These are phyloP conservation scores for Sphaerodactylus townsendi DNA, from an alignment of 2,113 vertebrate genomes.

Conservation along the genomic window DNA sequence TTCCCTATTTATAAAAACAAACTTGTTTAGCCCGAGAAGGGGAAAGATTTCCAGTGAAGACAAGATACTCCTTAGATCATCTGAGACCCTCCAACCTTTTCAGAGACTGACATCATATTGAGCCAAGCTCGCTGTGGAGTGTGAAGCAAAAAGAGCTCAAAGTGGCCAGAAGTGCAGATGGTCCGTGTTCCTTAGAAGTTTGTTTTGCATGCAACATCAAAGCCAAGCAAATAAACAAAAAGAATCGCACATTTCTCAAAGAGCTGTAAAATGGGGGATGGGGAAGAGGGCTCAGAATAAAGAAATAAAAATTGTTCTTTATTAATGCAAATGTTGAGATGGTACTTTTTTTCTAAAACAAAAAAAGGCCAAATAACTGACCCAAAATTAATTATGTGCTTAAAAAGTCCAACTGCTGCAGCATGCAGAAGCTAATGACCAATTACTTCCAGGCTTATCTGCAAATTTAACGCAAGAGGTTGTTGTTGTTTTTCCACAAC, in stretches of 20 bases:
- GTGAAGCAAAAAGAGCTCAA: background rate
- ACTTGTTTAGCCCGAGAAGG: background rate
- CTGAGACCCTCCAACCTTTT: background rate
- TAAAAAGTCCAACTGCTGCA: background rate
- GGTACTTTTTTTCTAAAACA: background rate
- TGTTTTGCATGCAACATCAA: background rate
- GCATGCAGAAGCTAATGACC: background rate
- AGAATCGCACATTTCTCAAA: background rate
- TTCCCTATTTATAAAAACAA: background rate
- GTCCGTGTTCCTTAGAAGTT: background rate
- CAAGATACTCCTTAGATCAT: background rate
- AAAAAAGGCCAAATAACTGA: background rate
- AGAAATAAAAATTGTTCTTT: background rate
- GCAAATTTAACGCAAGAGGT: background rate
- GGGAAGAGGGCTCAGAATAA: background rate
- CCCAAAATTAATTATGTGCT: background rate
- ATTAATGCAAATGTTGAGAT: background rate
- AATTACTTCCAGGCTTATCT: background rate
- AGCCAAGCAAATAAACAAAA: background rate
- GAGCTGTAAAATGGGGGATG: background rate
- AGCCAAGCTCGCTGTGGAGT: background rate
- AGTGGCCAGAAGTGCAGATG: background rate
- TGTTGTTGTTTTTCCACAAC: background rate
- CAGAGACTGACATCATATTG: background rate
- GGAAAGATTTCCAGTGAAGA: background rate